Evolutionary conservation across 2,888 invertebrate genomes (phyloP), one percentile per base, ranked within the genome.

Genomic region (Callosobruchus maculatus): DNA sequence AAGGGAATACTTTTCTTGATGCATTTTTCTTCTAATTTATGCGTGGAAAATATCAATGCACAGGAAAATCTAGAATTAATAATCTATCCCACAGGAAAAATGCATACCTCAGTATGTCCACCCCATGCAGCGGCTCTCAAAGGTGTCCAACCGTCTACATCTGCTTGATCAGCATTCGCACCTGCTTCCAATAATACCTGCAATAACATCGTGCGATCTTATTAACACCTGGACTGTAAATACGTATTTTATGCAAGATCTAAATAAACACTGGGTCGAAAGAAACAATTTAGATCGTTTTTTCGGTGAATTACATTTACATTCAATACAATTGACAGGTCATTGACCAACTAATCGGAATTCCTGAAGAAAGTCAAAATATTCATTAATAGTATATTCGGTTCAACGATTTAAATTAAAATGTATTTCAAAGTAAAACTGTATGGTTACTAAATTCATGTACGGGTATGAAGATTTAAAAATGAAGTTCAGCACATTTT

Each of bases 101-200:
- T 49, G 7, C 13, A 49, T 84, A 92, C 93, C 89, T 95, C 94
- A 0, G 94, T 94, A 83, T 98, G 97, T 0, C 98, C 98, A 71
- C 97, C 97, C 97, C 97, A 98, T 18, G 97, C 97, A 21, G 97
- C 97, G 2, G 97, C 97, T 74, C 97, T 88, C 70, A 97, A 88
- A 20, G 96, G 95, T 49, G 95, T 96, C 97, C 96, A 97, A 49
- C 96, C 96, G 83, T 96, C 96, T 71, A 91, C 90, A 86, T 95
- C 94, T 7, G 94, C 93, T 83, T 93, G 93, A 87, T 94, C 93
- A 0, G 93, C 91, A 83, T 92, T 91, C 1, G 93, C 92, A 21
- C 92, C 92, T 18, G 91, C 90, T 75, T 90, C 89, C 74, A 91
- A 81, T 73, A 91, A 82, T 9, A 87, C 85, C 86, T 87, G 76